Percentiles rank a stretch among this genome's conserved stretches.
Conservation (phyloP, 2,797 vertebrate species). For the Yasuhikotakia modesta region DNA sequence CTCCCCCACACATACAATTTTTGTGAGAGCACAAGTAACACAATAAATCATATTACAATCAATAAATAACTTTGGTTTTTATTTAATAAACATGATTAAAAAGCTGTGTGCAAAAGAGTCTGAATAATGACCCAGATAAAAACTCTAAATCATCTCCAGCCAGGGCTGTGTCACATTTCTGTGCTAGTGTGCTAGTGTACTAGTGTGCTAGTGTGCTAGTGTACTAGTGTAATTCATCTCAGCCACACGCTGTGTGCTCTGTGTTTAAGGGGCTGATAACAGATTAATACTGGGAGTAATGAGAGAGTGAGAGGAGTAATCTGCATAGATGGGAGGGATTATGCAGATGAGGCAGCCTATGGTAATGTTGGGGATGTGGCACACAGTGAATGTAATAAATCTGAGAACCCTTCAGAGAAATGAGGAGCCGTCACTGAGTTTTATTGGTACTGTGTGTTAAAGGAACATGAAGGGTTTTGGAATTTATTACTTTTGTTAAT, state of each 20-base stretch:
- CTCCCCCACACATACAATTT: not conserved
- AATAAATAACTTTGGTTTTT: not conserved
- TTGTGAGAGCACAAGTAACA: not conserved
- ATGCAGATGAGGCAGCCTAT: slow-evolving; percentile 53
- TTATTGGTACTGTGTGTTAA: slow-evolving; percentile 2
- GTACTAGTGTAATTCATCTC: slow-evolving; percentile 31
- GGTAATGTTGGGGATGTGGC: slow-evolving; percentile 58
- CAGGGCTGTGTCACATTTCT: slow-evolving; percentile 16
- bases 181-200: slow-evolving; percentile 14
- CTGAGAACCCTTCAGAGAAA: slow-evolving; percentile 49
- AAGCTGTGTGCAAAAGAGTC: not conserved
- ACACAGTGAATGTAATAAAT: slow-evolving; percentile 42
- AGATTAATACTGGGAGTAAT: slow-evolving; percentile 64
- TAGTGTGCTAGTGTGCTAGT: slow-evolving; percentile 16
- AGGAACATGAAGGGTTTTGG: slow-evolving; percentile 30
- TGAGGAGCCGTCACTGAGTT: slow-evolving; percentile 52
- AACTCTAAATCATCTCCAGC: slow-evolving; percentile 31
- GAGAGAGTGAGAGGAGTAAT: slow-evolving; percentile 54
- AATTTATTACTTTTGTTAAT: not conserved
- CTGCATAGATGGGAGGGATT: slow-evolving; percentile 53
- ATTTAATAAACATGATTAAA: not conserved
- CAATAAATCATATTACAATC: slow-evolving; percentile 4
- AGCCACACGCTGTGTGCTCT: slow-evolving; percentile 26
- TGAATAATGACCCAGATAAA: slow-evolving; percentile 35
- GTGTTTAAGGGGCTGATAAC: slow-evolving; percentile 55